phyloP scores from a whole-genome alignment of 2,888 invertebrate genomes.

The Leptopilina syphax region DNA sequence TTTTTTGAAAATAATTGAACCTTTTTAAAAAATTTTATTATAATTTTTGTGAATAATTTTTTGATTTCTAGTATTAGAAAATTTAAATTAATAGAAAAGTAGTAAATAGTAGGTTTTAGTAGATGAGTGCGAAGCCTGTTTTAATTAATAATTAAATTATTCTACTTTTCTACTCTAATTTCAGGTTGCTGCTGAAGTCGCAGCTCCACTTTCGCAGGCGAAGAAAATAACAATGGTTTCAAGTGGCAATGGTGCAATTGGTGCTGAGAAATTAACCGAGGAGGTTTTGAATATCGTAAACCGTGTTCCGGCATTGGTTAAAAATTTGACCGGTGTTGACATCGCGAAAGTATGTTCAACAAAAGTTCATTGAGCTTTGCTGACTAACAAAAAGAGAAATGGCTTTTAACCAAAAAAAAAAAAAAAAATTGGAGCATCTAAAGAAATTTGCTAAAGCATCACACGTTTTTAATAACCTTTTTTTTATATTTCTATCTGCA shows the following conservation, averaged over 20 bases:
- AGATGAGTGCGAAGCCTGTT: no score
- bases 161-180: background rate
- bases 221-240: slow-evolving; percentile 98
- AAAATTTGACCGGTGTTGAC: slow-evolving; percentile 95
- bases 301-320: slow-evolving; percentile 93
- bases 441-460: background rate
- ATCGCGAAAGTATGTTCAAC: slow-evolving; percentile 85
- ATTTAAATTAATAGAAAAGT: no score
- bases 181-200: slow-evolving; percentile 96
- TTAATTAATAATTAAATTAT: no score
- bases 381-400: background rate
- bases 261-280: slow-evolving; percentile 95
- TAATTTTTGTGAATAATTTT: no score
- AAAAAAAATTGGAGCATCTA: background rate
- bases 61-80: no score
- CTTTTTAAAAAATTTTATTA: no score
- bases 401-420: background rate
- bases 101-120: no score
- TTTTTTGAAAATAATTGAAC: no score
- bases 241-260: slow-evolving; percentile 92
- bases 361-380: slow-evolving; percentile 26
- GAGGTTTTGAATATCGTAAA: slow-evolving; percentile 96
- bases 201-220: slow-evolving; percentile 95
- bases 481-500: slow-evolving; percentile 7
- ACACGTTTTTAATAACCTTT: background rate